These are phyloP conservation scores for Turnix velox DNA, from an alignment of 2,113 vertebrate species.

Conservation along the genomic window DNA sequence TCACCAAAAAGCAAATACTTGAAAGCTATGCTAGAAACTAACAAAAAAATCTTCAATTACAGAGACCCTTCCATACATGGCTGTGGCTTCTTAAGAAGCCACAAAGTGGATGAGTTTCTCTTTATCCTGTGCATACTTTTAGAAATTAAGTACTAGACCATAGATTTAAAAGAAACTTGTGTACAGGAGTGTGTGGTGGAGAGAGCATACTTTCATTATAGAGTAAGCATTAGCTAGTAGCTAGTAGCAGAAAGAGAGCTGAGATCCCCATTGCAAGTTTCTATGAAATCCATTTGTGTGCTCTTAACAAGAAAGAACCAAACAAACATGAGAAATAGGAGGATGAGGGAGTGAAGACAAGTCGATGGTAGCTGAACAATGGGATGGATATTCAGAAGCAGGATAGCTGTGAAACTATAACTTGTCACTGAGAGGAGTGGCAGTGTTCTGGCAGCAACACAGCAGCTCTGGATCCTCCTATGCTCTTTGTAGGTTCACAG, in stretches of 20 bases:
- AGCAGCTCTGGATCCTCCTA: neutral
- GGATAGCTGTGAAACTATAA: neutral
- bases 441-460: too few species aligned
- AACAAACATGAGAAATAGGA: neutral
- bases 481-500: neutral
- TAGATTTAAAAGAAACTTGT: slow-evolving; percentile 12
- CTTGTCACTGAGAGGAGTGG: rapidly evolving
- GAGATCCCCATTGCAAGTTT: neutral
- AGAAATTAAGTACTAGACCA: slow-evolving; percentile 17
- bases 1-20: neutral
- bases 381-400: neutral
- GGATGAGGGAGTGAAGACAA: neutral
- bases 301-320: neutral
- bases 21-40: neutral
- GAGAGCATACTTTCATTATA: slow-evolving; percentile 11
- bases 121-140: slow-evolving; percentile 33
- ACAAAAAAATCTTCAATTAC: slow-evolving; percentile 32
- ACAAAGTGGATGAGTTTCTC: slow-evolving; percentile 38
- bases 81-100: slow-evolving; percentile 49
- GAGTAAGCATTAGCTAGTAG: neutral
- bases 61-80: slow-evolving; percentile 10
- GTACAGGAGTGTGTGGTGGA: slow-evolving; percentile 30
- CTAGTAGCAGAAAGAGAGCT: neutral
- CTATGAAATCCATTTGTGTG: neutral
- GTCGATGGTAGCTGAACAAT: neutral